Percentiles rank a stretch among this genome's conserved stretches.
These are phyloP conservation scores for Bombus consobrinus DNA, from an alignment of 1,140 invertebrate genomes.

Conservation along the genomic window DNA sequence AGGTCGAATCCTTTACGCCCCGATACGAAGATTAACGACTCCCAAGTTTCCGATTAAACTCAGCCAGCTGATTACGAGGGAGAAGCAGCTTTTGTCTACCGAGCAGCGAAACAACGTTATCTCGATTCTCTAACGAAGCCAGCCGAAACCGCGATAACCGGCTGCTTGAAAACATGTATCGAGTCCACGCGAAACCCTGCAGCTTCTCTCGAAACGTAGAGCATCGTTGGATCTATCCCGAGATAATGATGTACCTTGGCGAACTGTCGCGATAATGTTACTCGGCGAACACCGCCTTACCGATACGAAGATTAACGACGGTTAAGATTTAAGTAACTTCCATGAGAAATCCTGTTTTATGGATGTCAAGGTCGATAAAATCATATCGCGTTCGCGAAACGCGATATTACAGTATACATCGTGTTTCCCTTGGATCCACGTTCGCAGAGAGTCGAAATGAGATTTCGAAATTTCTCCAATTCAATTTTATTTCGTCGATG, in stretches of 20 bases:
- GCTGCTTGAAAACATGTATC: constrained; percentile 11
- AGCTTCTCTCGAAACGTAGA: neutral
- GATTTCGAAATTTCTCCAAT: neutral
- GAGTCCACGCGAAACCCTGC: neutral
- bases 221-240: neutral
- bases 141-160: constrained; percentile 35
- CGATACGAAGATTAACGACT: constrained; percentile 54
- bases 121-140: constrained; percentile 38
- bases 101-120: constrained; percentile 35
- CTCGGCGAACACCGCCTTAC: neutral
- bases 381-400: too few species aligned
- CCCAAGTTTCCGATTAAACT: constrained; percentile 42
- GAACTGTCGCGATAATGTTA: constrained; percentile 23
- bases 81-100: constrained; percentile 25
- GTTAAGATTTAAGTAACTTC: constrained; percentile 24
- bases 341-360: neutral
- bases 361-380: neutral
- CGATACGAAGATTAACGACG: constrained; percentile 49
- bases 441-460: neutral
- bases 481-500: neutral
- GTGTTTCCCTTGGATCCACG: neutral
- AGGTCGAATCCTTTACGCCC: constrained; percentile 3
- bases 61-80: neutral
- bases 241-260: constrained; percentile 36
- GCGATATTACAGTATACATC: neutral